phyloP scores from a whole-genome alignment of 2,888 invertebrate genomes.

The Lepidochrysops patricia region DNA sequence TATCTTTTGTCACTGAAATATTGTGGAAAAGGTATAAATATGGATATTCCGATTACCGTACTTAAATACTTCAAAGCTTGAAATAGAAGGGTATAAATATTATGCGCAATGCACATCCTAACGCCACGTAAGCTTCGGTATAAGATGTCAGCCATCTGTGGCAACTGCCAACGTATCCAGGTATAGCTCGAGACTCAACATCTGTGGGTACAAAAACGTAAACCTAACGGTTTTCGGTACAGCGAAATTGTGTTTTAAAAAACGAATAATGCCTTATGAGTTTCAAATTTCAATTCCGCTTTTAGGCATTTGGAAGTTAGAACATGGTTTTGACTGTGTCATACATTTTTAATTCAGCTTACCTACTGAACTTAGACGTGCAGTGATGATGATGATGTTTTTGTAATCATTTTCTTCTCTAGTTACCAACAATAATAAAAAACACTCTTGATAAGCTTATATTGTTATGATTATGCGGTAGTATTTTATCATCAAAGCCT shows the following conservation, averaged over 20 bases:
- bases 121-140: background rate
- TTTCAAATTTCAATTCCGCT: background rate
- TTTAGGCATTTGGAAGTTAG: background rate
- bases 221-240: background rate
- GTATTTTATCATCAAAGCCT: background rate
- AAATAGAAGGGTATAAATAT: background rate
- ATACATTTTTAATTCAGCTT: too few species aligned
- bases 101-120: background rate
- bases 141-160: conserved; percentile 5
- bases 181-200: background rate
- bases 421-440: background rate
- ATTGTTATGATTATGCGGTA: background rate
- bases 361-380: too few species aligned
- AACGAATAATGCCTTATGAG: background rate
- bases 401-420: too few species aligned
- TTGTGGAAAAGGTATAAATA: too few species aligned
- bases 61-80: background rate
- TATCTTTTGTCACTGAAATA: background rate
- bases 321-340: too few species aligned
- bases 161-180: background rate
- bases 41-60: too few species aligned
- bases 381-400: background rate
- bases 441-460: background rate
- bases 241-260: background rate
- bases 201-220: background rate